Conservation (phyloP, 2,888 invertebrate species). For the Cryptocheilus praepositus region DNA sequence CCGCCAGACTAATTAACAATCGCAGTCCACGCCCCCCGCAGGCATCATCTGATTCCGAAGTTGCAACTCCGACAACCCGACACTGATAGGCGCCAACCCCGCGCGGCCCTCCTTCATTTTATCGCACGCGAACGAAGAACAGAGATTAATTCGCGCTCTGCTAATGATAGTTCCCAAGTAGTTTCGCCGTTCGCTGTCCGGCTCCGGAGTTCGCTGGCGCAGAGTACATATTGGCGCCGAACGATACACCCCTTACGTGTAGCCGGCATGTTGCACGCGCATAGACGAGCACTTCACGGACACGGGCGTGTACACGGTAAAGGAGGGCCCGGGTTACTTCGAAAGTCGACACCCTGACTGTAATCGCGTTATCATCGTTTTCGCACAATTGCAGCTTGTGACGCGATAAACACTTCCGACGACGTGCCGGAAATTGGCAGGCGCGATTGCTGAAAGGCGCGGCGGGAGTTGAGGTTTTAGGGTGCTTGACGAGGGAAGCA, state of each 20-base stretch:
- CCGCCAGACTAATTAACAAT: too few species aligned
- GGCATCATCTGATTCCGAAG: too few species aligned
- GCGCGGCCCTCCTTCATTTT: not conserved
- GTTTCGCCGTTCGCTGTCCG: constrained; percentile 3
- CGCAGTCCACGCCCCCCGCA: too few species aligned
- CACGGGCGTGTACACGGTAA: not conserved
- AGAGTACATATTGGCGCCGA: not conserved
- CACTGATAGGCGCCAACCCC: too few species aligned
- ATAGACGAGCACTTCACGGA: too few species aligned
- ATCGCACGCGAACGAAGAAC: constrained; percentile 19
- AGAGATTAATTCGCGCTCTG: constrained; percentile 33
- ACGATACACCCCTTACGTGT: constrained; percentile 1
- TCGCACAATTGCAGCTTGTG: too few species aligned
- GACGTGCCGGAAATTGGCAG: too few species aligned
- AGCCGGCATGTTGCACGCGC: too few species aligned
- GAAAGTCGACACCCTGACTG: constrained; percentile 18
- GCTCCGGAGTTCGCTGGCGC: constrained; percentile 1
- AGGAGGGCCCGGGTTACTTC: constrained; percentile 19
- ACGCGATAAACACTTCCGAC: too few species aligned
- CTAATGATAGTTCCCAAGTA: constrained; percentile 44
- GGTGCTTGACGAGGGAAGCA: too few species aligned
- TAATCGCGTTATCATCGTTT: constrained; percentile 32
- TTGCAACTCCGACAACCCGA: not conserved
- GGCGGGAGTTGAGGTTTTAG: too few species aligned
- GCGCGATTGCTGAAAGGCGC: too few species aligned